Evolutionary conservation across 2,113 vertebrate genomes (phyloP), one percentile per base, ranked within the genome.

Genomic region (Trichechus manatus): DNA sequence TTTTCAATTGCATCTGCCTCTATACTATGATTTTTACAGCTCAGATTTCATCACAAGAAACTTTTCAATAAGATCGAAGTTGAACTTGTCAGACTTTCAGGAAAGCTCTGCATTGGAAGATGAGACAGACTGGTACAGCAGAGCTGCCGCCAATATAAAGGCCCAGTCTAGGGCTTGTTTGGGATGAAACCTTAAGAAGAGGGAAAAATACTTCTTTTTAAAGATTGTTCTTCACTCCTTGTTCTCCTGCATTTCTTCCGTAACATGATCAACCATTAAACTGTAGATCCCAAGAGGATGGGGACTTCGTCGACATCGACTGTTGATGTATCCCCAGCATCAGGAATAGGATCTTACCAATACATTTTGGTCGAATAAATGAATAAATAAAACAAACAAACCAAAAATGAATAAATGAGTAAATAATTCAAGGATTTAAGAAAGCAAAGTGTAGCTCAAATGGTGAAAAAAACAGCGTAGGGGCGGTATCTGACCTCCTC

Each of bases 231-330:
- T 11, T 8, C 2, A 0, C 20, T 27, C 14, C 33, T 25, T 5
- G 9, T 13, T 15, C 19, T 4, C 6, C 1, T 10, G 33, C 1
- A 0, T 31, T 53, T 70, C 42, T 72, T n/a, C 20, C 9, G 0
- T 23, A 27, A 10, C 14, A 0, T 0, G 9, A 1, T 13, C 8
- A 7, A 5, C n/a, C 6, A 0, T 10, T 5, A 4, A 22, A 31
- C 4, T 25, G 31, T 6, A 8, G 25, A 3, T n/a, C 11, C 47
- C 13, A 22, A 29, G 75, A 27, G 8, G 64, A 15, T 2, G 13
- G 79, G 33, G 5, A 23, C 9, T 23, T 0, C 1, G 3, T 81
- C 82, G 50, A 36, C 14, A 47, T 15, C 0, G 0, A 0, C 25
- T 1, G 1, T 11, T 6, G 31, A 36, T 29, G 59, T 4, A 19